Percentiles rank a stretch among this genome's conserved stretches.
Conservation (phyloP, 2,113 vertebrate genomes). For the Cercopithecus mona region DNA sequence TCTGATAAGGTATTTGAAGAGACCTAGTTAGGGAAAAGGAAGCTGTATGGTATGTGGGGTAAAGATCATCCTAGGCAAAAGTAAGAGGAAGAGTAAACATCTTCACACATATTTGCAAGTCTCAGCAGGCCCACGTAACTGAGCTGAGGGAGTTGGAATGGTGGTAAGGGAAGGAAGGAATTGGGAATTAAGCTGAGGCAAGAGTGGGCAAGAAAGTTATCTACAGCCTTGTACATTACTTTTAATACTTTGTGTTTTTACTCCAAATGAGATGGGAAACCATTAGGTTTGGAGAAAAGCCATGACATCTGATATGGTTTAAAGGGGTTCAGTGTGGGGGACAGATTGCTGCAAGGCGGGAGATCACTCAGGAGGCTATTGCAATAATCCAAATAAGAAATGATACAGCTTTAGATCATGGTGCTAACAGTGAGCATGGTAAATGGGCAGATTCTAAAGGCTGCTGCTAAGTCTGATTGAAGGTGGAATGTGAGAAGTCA, state of each 20-base stretch:
- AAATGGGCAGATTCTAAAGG: neutral
- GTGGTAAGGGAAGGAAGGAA: neutral
- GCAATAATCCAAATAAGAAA: neutral
- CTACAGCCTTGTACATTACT: neutral
- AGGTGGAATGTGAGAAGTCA: neutral
- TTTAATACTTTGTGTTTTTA: neutral
- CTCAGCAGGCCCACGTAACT: neutral
- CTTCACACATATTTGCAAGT: too few relatives aligned
- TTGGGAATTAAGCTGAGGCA: neutral
- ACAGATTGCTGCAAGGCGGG: neutral
- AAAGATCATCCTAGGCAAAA: neutral
- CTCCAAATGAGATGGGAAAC: neutral
- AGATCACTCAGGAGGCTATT: neutral
- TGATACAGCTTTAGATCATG: neutral
- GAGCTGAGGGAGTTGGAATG: neutral
- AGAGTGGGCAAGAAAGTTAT: neutral
- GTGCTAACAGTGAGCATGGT: neutral
- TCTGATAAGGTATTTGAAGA: neutral
- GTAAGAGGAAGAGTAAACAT: neutral
- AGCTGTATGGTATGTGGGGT: neutral
- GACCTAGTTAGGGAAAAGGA: neutral
- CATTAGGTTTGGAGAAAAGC: neutral
- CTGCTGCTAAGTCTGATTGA: neutral
- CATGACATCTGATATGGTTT: neutral
- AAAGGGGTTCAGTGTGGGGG: neutral